Percentiles rank a stretch among this genome's conserved stretches.
Evolutionary conservation across 2,797 vertebrate genomes (phyloP).

Genomic region (Lacerta viridis): DNA sequence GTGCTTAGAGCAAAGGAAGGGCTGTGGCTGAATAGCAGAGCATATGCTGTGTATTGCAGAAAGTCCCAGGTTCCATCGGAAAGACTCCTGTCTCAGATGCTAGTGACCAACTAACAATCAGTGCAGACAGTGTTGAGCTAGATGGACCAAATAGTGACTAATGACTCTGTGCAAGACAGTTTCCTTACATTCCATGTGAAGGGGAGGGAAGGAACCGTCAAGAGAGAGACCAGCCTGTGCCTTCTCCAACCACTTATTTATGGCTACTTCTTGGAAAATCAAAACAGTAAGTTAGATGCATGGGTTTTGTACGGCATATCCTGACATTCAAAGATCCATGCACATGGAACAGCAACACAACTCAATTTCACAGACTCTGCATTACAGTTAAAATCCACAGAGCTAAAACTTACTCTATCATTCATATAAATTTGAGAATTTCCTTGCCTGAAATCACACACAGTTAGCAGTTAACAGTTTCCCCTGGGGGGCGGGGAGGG

Average conservation of each 20-base stretch:
- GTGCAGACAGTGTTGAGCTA: neutral
- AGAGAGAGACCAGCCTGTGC: neutral
- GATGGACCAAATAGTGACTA: neutral
- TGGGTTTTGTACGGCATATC: slow-evolving; percentile 77
- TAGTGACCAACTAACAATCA: neutral
- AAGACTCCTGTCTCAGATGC: neutral
- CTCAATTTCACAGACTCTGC: slow-evolving; percentile 52
- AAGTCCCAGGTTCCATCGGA: neutral
- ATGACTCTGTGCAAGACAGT: neutral
- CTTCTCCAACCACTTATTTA: slow-evolving; percentile 61
- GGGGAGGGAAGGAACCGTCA: neutral
- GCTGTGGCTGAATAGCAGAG: neutral
- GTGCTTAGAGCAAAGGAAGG: neutral
- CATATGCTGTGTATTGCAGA: neutral
- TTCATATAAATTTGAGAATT: slow-evolving; percentile 50
- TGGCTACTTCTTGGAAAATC: slow-evolving; percentile 65
- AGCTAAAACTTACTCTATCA: slow-evolving; percentile 64
- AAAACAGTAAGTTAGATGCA: slow-evolving; percentile 72
- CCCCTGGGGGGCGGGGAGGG: neutral
- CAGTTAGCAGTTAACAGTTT: slow-evolving; percentile 49
- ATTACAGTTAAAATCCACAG: slow-evolving; percentile 63
- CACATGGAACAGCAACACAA: slow-evolving; percentile 71
- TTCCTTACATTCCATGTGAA: neutral
- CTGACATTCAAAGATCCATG: slow-evolving; percentile 74
- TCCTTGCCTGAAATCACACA: slow-evolving; percentile 57